Evolutionary conservation across 1,140 invertebrate genomes (phyloP), one percentile per base, ranked within the genome.

Genomic region (Halesus radiatus): DNA sequence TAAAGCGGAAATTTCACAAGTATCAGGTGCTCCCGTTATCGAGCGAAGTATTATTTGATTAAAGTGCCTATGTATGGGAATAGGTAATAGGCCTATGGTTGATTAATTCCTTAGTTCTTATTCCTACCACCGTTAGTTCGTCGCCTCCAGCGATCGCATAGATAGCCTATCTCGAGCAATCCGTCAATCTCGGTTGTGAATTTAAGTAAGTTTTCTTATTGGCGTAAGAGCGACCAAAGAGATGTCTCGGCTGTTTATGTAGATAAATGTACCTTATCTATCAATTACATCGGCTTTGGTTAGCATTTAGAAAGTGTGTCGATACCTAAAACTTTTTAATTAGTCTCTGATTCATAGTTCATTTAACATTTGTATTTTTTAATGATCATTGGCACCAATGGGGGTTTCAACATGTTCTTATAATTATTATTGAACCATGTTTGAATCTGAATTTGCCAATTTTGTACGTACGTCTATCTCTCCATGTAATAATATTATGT

Each of bases 1-100:
- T 15, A 22, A 23, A 72, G 45, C 68, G 68, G 68, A 72, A 72
- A 50, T 72, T 66, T 72, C 45, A 53, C 53, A 72, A 72, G 20
- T 52, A 53, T 60, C 18, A n/a, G 5, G 54, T 22, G 54, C 54
- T 60, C 58, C 26, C 13, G 58, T 60, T 23, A 60, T 15, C 20
- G 58, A 60, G 20, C 18, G n/a, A 56, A n/a, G n/a, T 56, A 22
- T 22, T 56, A 56, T 56, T 56, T 56, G 54, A n/a, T 56, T 45
- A 45, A 45, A 45, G 37, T 7, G 37, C 37, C n/a, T 56, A 4
- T 56, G n/a, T 56, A 56, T 56, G 20, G 53, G 20, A 56, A 56
- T 56, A 22, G 20, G 18, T 22, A 58, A 18, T 58, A n/a, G 54
- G 54, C 20, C 56, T 20, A 20, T 20, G 56, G 22, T 58, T 18